Evolutionary conservation across 2,113 vertebrate genomes (phyloP), one percentile per base, ranked within the genome.

Genomic region (Blennius ocellaris): DNA sequence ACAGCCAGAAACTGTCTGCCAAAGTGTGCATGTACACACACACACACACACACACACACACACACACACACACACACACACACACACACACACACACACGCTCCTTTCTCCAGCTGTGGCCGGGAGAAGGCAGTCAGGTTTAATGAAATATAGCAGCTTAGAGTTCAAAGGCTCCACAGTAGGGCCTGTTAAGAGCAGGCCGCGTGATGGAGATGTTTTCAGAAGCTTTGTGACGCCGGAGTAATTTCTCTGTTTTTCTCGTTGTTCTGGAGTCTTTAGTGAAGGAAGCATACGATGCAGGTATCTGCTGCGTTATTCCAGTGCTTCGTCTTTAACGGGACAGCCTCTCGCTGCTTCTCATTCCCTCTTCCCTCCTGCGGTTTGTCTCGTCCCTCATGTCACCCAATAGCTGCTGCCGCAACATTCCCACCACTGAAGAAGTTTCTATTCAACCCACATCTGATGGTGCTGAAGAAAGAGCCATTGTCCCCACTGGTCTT

Each of bases 111-210:
- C 10, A 8, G 71, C 81, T 72, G 86, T 65, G 66, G 70, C 83
- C 3, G 21, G 65, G 69, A 56, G 84, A 84, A 85, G 65, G 81
- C 81, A 78, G 65, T 87, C 86, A 78, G 43, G 69, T 85, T 84
- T 88, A 89, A 90, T 92, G 82, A 91, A 90, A 87, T 88, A 86
- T 88, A 84, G 86, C 85, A 86, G 86, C 89, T 89, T 77, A 54
- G 70, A 91, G 90, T 92, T 90, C 89, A 92, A 92, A 91, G 90
- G 76, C 87, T 75, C 82, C 85, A 61, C 85, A 84, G 89, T 88
- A 73, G 89, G 87, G 71, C 84, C 87, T 67, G 85, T 78, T 82
- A 72, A 69, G 78, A 49, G 82, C 55, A 51, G 70, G 74, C 82
- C 63, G 59, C 78, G 67, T 89, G 90, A 91, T 91, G 82, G 83